Evolutionary conservation across 2,113 vertebrate species (phyloP).

Genomic region (Callithrix jacchus): DNA sequence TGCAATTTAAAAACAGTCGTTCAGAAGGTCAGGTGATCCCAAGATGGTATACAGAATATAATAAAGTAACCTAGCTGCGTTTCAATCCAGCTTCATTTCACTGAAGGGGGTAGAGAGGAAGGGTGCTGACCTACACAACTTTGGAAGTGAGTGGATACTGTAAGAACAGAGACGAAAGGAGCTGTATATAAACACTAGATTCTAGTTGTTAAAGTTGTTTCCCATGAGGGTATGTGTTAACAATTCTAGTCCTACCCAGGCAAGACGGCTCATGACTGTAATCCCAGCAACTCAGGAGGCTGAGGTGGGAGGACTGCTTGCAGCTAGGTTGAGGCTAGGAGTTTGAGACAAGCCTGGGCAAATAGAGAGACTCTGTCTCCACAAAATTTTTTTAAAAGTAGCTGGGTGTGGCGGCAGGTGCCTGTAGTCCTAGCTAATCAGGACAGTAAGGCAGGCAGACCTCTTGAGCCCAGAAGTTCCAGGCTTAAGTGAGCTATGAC

Average conservation of each 20-base stretch:
- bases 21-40: background rate
- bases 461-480: background rate
- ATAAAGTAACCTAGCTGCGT: background rate
- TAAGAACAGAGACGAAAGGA: background rate
- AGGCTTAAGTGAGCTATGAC: background rate
- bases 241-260: background rate
- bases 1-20: background rate
- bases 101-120: background rate
- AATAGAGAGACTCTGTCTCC: background rate
- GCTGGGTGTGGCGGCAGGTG: background rate
- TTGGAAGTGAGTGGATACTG: background rate
- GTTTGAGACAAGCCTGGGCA: background rate
- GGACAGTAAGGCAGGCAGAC: background rate
- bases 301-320: background rate
- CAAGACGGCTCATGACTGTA: background rate
- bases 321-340: background rate
- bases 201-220: slow-evolving; percentile 12
- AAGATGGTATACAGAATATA: background rate
- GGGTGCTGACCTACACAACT: background rate
- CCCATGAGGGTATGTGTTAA: background rate
- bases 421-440: background rate
- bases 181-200: background rate
- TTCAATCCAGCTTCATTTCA: background rate
- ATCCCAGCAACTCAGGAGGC: background rate
- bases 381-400: background rate